These are phyloP conservation scores for Coenobita brevimanus DNA, from an alignment of 1,140 invertebrate genomes.

Conservation along the genomic window DNA sequence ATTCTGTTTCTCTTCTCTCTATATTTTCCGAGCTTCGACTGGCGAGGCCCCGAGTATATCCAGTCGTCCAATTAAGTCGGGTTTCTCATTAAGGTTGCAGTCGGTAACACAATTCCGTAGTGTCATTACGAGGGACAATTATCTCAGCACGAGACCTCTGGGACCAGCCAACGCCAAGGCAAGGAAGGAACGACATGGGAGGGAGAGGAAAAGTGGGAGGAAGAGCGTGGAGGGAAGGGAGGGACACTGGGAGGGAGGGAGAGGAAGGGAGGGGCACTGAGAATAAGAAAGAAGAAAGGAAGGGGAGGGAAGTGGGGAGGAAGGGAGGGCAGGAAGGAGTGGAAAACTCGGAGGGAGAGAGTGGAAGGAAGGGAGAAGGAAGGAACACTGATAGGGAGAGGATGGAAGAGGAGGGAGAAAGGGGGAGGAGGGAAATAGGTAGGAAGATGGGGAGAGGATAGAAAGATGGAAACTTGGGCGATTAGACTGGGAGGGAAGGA, in stretches of 20 bases:
- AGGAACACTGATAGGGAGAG: not conserved
- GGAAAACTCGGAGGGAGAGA: not conserved
- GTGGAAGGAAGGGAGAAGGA: not conserved
- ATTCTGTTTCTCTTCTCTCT: no score
- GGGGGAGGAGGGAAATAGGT: not conserved
- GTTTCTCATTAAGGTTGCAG: slow-evolving; percentile 58
- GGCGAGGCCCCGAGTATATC: no score
- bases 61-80: slow-evolving; percentile 49
- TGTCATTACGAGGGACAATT: slow-evolving; percentile 57
- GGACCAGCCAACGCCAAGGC: slow-evolving; percentile 3
- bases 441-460: not conserved
- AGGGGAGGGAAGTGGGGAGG: not conserved
- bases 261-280: not conserved
- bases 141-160: slow-evolving; percentile 49
- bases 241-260: slow-evolving; percentile 3
- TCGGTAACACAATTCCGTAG: slow-evolving; percentile 59
- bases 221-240: not conserved
- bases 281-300: not conserved
- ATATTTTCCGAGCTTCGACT: no score
- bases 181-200: not conserved
- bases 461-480: not conserved
- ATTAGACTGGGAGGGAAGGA: not conserved
- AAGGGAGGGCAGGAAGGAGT: not conserved
- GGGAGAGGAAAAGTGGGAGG: not conserved
- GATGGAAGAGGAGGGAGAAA: not conserved